Evolutionary conservation across 2,797 vertebrate genomes (phyloP).

Genomic region (Leptatherina wallacei): DNA sequence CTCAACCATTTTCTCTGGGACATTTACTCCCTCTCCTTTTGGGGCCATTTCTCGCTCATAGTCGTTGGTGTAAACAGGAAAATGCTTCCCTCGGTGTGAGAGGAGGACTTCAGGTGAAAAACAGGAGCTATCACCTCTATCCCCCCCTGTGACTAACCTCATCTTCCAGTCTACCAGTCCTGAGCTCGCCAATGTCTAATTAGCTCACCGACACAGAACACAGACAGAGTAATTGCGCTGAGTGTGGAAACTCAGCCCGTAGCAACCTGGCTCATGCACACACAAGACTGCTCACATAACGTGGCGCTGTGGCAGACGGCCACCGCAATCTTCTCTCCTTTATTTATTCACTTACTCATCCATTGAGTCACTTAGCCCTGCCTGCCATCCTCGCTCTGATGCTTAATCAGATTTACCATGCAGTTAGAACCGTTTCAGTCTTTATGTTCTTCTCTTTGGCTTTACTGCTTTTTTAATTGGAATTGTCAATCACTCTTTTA

Average conservation of each 20-base stretch:
- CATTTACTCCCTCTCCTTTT: conserved; percentile 52
- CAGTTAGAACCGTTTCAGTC: conserved; percentile 57
- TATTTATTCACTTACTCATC: conserved; percentile 78
- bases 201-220: conserved; percentile 72
- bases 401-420: conserved; percentile 72
- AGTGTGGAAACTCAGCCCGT: conserved; percentile 68
- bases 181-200: conserved; percentile 67
- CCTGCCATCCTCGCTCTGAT: conserved; percentile 61
- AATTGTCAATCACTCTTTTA: conserved; percentile 45
- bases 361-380: conserved; percentile 71
- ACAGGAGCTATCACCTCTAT: conserved; percentile 55
- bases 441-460: conserved; percentile 56
- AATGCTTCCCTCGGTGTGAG: conserved; percentile 18
- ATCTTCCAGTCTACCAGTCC: conserved; percentile 53
- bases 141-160: conserved; percentile 63
- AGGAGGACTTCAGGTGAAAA: conserved; percentile 60
- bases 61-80: conserved; percentile 55
- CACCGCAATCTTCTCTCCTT: conserved; percentile 70
- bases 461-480: conserved; percentile 49
- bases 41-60: conserved; percentile 60
- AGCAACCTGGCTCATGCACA: conserved; percentile 73
- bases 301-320: conserved; percentile 67
- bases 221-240: conserved; percentile 65
- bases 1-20: conserved; percentile 50
- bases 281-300: conserved; percentile 68